Base-by-base conservation (phyloP, 2,888 invertebrate species). In the Andrena dorsata region DNA sequence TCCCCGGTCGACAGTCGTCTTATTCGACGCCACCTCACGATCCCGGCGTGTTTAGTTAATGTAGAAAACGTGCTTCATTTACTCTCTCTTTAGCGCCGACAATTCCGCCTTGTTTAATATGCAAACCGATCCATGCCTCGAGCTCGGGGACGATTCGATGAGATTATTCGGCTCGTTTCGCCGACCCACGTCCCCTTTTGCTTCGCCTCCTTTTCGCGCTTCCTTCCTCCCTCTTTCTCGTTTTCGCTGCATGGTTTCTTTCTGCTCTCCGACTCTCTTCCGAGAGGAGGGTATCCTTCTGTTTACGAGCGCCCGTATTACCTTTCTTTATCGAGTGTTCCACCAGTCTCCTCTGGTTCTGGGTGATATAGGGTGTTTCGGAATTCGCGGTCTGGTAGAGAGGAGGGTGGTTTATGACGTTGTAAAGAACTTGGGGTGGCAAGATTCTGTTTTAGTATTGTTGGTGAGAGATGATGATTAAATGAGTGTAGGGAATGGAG, bases 51-150 rank as follows among this genome's bases (percentile, higher is more conserved):
- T 81, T 87, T 83, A 73, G 82, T 81, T 88, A 86, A 88, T 76
- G 85, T 77, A 71, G 82, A 81, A 82, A 85, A 88, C 85, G 85
- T 85, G 88, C 82, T 78, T 80, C 86, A 83, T 88, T 85, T 73
- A 66, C 82, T 76, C 68, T 76, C 65, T 78, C 80, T 65, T 85
- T 79, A 74, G 66, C 56, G 60, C 53, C 66, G 73, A 72, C 81
- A 66, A 85, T 87, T 85, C 72, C 80, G 26, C 82, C 56, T 88
- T 75, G 88, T 80, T 88, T 88, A 83, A 86, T 88, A 88, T 85
- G 88, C 88, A 88, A 88, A 86, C 82, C 85, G 85, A 88, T 86
- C 83, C 80, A 32, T 70, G 81, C 77, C 56, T 47, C 80, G 56
- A 80, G 83, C 70, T 82, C 61, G 58, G 63, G 56, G 2, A 28